Percentiles rank a stretch among this genome's conserved stretches.
phyloP scores from a whole-genome alignment of 2,888 invertebrate species.

The Fissipunctia ypsillon region DNA sequence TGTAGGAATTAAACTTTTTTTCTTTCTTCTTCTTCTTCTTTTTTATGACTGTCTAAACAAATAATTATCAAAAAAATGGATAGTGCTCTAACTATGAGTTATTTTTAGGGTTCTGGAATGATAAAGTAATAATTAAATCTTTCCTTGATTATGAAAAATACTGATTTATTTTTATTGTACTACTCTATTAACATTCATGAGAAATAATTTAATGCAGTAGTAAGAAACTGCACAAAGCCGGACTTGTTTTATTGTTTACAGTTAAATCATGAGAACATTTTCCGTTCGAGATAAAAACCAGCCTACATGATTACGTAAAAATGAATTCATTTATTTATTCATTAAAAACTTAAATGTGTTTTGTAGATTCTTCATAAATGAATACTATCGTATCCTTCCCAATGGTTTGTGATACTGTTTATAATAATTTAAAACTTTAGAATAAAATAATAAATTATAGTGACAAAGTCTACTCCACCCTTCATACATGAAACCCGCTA shows the following conservation, averaged over 20 bases:
- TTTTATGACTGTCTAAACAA: not conserved
- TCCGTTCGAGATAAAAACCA: not conserved
- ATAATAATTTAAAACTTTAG: not conserved
- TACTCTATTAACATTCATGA: not conserved
- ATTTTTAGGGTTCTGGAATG: not conserved
- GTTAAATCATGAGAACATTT: not conserved
- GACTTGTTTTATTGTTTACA: not conserved
- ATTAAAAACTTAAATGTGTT: not conserved
- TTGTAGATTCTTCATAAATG: no score
- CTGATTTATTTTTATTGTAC: not conserved
- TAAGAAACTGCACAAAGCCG: not conserved
- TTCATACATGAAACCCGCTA: conserved; percentile 12
- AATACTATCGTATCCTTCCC: not conserved
- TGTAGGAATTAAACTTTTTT: not conserved
- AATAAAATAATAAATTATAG: no score
- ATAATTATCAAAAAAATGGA: not conserved
- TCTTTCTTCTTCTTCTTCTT: not conserved
- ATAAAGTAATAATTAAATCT: not conserved
- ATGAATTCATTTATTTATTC: not conserved
- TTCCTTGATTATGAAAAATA: not conserved
- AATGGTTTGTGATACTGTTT: not conserved
- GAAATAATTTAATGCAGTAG: not conserved
- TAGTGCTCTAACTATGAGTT: not conserved
- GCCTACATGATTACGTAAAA: not conserved
- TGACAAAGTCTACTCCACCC: not conserved